Evolutionary conservation across 2,113 vertebrate genomes (phyloP).

Genomic region (Oplegnathus fasciatus): DNA sequence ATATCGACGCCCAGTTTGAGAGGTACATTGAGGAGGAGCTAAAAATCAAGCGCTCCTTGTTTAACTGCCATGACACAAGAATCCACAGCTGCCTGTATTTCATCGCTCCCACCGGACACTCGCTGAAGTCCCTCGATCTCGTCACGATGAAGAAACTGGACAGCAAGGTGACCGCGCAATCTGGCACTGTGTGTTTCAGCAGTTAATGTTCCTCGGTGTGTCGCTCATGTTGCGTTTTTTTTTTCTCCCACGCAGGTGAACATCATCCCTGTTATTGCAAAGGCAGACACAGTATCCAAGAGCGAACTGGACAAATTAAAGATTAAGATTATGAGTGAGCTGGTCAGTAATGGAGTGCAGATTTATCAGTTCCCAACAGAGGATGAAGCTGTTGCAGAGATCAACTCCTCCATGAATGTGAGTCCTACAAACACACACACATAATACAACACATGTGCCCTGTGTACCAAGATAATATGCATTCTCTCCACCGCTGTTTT

Average conservation of each 20-base stretch:
- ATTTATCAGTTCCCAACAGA: constrained; percentile 98
- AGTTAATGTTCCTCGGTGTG: not conserved
- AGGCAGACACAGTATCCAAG: constrained; percentile 96
- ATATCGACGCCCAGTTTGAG: constrained; percentile 97
- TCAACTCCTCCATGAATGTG: constrained; percentile 98
- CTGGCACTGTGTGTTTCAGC: not conserved
- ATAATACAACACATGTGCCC: not conserved
- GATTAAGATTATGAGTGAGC: constrained; percentile 98
- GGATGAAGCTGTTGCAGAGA: constrained; percentile 93
- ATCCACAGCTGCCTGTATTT: constrained; percentile 97
- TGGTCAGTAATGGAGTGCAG: constrained; percentile 97
- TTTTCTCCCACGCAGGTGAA: constrained; percentile 87
- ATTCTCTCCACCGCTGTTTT: not conserved
- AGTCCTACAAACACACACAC: constrained; percentile 71
- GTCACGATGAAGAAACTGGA: constrained; percentile 98
- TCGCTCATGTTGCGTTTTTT: not conserved
- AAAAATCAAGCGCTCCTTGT: constrained; percentile 94
- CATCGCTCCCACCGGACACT: constrained; percentile 95
- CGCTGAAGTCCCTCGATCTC: constrained; percentile 94
- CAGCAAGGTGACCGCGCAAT: constrained; percentile 88
- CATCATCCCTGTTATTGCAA: constrained; percentile 97
- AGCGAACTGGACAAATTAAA: constrained; percentile 96
- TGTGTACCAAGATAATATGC: not conserved
- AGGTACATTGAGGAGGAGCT: constrained; percentile 96
- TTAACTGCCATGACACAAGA: constrained; percentile 92